These are phyloP conservation scores for Episyrphus balteatus DNA, from an alignment of 1,140 invertebrate species.

Conservation along the genomic window DNA sequence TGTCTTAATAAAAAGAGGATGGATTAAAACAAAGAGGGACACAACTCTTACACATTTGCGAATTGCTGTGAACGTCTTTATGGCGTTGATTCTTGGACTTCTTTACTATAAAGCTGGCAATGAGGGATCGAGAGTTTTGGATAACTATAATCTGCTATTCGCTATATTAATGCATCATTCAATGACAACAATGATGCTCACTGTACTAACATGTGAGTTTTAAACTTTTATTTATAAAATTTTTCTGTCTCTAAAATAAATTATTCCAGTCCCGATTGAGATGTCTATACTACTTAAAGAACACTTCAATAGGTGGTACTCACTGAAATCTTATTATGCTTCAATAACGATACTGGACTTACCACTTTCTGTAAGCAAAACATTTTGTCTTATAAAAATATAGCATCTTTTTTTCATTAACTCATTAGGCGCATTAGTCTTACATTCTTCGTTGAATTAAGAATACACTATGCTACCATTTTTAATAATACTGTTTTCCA, in stretches of 20 bases:
- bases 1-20: conserved; percentile 56
- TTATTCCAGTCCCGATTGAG: conserved; percentile 75
- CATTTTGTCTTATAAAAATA: too few relatives aligned
- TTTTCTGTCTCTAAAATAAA: conserved; percentile 4
- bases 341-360: conserved; percentile 76
- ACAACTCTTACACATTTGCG: conserved; percentile 84
- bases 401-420: too few relatives aligned
- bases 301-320: conserved; percentile 95
- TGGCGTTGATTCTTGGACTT: conserved; percentile 60
- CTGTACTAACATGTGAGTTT: conserved; percentile 66
- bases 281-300: conserved; percentile 85
- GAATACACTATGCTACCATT: too few relatives aligned
- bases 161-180: conserved; percentile 72
- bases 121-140: conserved; percentile 59
- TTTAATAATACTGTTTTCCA: too few relatives aligned
- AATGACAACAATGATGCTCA: conserved; percentile 78
- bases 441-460: too few relatives aligned
- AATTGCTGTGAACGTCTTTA: conserved; percentile 56
- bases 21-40: conserved; percentile 61
- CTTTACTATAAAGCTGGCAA: conserved; percentile 58
- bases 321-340: conserved; percentile 80
- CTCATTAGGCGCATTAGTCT: too few relatives aligned
- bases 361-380: conserved; percentile 53
- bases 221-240: neutral
- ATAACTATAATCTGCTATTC: conserved; percentile 74